Conservation (phyloP, 2,797 vertebrate species). For the Chrosomus eos region DNA sequence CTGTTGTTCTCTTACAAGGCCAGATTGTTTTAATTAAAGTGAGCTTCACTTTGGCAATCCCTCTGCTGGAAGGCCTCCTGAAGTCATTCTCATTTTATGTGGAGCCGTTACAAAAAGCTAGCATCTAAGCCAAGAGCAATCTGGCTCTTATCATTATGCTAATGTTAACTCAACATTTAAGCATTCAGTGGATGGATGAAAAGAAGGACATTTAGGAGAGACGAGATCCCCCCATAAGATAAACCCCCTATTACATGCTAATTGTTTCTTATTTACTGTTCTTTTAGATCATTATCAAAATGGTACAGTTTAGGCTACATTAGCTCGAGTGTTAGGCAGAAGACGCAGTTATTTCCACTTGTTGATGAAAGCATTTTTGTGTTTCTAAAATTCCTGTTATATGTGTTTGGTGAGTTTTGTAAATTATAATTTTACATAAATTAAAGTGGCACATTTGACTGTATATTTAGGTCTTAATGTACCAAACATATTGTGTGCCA, state of each 20-base stretch:
- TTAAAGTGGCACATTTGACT: neutral
- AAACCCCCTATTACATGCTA: conserved; percentile 76
- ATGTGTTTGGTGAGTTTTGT: conserved; percentile 58
- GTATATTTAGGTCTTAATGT: neutral
- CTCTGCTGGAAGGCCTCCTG: conserved; percentile 2
- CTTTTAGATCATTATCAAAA: conserved; percentile 71
- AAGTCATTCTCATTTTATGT: conserved; percentile 34
- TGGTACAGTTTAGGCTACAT: conserved; percentile 16
- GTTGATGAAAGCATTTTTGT: conserved; percentile 72
- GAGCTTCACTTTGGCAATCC: conserved; percentile 1
- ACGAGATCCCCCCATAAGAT: conserved; percentile 68
- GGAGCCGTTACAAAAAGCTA: conserved; percentile 62
- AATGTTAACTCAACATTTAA: conserved; percentile 65
- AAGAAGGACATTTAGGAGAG: conserved; percentile 61
- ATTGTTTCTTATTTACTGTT: conserved; percentile 70
- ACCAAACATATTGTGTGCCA: neutral
- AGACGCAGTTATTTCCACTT: conserved; percentile 59
- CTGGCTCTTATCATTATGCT: conserved; percentile 67
- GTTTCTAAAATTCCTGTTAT: conserved; percentile 68
- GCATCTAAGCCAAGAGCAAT: conserved; percentile 56
- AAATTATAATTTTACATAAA: neutral
- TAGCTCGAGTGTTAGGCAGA: conserved; percentile 46
- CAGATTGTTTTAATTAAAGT: conserved; percentile 42
- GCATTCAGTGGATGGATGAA: conserved; percentile 38
- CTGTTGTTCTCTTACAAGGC: conserved; percentile 20